A percentile compares a stretch with the other conserved stretches of the same genome.
These are phyloP conservation scores for Stichodactyla mertensii DNA, from an alignment of 64 coral and sea anemone species.

Conservation along the genomic window DNA sequence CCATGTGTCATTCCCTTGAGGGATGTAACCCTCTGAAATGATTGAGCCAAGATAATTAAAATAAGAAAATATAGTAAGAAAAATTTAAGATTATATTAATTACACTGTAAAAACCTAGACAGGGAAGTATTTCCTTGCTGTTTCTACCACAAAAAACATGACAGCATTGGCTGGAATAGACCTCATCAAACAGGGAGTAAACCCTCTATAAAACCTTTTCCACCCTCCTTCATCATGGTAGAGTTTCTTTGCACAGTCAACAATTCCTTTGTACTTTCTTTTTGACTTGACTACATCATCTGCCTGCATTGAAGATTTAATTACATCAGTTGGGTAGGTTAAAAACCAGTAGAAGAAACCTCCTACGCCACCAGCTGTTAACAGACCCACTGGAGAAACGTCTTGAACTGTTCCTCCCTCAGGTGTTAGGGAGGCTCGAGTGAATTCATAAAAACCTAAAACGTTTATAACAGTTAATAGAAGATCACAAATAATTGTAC, in stretches of 20 bases:
- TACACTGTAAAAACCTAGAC: background rate
- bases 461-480: background rate
- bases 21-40: no score
- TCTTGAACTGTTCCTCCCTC: slow-evolving; percentile 66
- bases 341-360: slow-evolving; percentile 90
- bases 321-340: slow-evolving; percentile 83
- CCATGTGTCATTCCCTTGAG: no score
- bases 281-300: slow-evolving; percentile 57
- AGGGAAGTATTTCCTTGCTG: slow-evolving; percentile 79
- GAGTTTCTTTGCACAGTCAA: slow-evolving; percentile 67
- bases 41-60: no score
- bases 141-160: slow-evolving; percentile 81
- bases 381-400: slow-evolving; percentile 58
- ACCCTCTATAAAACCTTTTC: slow-evolving; percentile 71
- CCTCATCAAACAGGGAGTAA: slow-evolving; percentile 83
- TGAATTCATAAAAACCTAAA: slow-evolving; percentile 85
- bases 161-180: slow-evolving; percentile 84
- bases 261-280: slow-evolving; percentile 59
- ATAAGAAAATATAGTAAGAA: no score
- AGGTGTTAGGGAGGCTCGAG: slow-evolving; percentile 46
- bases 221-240: slow-evolving; percentile 66
- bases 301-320: slow-evolving; percentile 85
- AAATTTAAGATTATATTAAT: background rate
- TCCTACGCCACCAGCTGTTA: slow-evolving; percentile 52
- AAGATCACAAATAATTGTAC: background rate